A percentile compares a stretch with the other conserved stretches of the same genome.
Evolutionary conservation across 2,797 vertebrate genomes (phyloP).

Genomic region (Periophthalmus magnuspinnatus): DNA sequence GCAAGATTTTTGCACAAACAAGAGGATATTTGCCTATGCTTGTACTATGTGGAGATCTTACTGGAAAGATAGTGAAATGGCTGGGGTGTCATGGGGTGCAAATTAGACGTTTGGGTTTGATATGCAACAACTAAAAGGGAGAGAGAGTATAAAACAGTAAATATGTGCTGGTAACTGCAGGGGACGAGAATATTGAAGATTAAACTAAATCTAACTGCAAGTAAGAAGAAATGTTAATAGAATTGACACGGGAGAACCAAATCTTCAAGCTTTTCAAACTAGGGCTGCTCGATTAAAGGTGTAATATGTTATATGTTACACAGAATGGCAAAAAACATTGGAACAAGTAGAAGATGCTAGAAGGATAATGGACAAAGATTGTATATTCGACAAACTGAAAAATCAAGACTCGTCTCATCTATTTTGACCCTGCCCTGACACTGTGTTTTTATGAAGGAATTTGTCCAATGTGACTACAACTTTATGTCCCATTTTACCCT

Average conservation of each 20-base stretch:
- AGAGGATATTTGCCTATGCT: constrained; percentile 17
- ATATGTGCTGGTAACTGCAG: not conserved
- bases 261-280: too few species aligned
- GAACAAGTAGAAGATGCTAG: too few species aligned
- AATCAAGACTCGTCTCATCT: too few species aligned
- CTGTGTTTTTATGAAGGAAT: too few species aligned
- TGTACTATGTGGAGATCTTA: constrained; percentile 37
- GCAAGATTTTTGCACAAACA: not conserved
- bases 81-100: constrained; percentile 11
- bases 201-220: not conserved
- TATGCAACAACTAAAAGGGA: not conserved
- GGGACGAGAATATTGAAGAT: not conserved
- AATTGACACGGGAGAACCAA: not conserved
- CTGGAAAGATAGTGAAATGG: constrained; percentile 42
- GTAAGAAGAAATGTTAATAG: not conserved
- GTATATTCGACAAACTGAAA: too few species aligned
- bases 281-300: too few species aligned
- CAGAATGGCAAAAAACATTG: too few species aligned
- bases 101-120: constrained; percentile 1
- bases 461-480: too few species aligned
- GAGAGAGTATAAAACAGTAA: not conserved
- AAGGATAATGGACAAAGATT: too few species aligned
- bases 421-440: too few species aligned
- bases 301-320: too few species aligned
- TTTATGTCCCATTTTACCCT: too few species aligned